phyloP scores from a whole-genome alignment of 2,888 invertebrate species.

The Hirudinaria manillensis region DNA sequence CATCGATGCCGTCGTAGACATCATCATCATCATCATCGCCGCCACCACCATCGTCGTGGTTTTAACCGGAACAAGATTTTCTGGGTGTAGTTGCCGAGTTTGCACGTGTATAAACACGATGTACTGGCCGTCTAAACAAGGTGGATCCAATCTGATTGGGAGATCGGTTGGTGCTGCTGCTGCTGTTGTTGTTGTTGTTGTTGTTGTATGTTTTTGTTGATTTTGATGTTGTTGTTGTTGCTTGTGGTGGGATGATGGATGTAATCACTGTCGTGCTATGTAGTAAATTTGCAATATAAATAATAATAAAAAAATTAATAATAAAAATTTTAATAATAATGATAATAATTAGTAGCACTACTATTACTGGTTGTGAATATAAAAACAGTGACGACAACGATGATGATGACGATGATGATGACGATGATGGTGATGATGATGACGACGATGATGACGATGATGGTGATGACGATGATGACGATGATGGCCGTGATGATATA shows the following conservation, averaged over 20 bases:
- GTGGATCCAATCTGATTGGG: background rate
- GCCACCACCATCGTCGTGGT: background rate
- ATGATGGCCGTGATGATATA: background rate
- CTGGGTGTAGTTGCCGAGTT: background rate
- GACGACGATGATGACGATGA: background rate
- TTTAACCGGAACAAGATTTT: background rate
- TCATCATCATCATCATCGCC: background rate
- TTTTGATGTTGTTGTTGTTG: too few relatives aligned
- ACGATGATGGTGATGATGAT: slow-evolving; percentile 1
- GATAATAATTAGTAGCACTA: background rate
- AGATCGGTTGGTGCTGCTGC: too few relatives aligned
- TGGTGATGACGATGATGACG: slow-evolving; percentile 5
- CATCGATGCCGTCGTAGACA: too few relatives aligned
- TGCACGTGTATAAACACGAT: slow-evolving; percentile 12
- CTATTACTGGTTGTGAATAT: background rate
- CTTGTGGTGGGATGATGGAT: too few relatives aligned
- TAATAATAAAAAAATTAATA: background rate
- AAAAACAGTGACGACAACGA: background rate
- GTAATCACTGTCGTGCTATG: too few relatives aligned
- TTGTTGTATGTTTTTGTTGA: too few relatives aligned
- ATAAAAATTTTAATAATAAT: background rate
- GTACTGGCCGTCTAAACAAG: background rate
- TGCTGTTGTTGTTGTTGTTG: too few relatives aligned
- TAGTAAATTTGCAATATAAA: too few relatives aligned
- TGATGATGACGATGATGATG: slow-evolving; percentile 4